Conservation (phyloP, 2,888 invertebrate genomes). For the Lithophane ornitopus region DNA sequence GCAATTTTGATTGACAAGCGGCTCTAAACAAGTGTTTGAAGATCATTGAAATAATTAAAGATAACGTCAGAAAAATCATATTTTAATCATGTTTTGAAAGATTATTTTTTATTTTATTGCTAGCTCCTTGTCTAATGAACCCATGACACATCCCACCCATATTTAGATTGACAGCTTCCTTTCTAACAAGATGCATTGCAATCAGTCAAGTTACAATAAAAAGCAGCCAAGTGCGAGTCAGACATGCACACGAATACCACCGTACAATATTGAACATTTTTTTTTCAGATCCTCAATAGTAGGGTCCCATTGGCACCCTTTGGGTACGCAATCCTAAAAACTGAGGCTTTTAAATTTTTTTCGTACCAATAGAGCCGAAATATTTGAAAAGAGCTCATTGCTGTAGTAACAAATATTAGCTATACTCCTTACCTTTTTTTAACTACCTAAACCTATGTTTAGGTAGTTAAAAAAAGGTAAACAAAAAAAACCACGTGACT, state of each 20-base stretch:
- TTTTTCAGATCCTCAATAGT: not conserved
- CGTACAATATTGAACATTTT: not conserved
- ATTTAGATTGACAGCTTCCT: conserved; percentile 14
- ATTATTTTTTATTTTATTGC: not conserved
- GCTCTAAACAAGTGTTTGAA: conserved; percentile 36
- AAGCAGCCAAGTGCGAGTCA: not conserved
- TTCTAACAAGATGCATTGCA: conserved; percentile 19
- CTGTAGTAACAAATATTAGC: too few species aligned
- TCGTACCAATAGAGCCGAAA: too few species aligned
- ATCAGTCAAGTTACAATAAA: not conserved
- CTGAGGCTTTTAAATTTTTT: too few species aligned
- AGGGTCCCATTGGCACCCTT: too few species aligned
- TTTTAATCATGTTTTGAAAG: conserved; percentile 12
- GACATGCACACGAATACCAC: not conserved
- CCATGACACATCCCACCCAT: conserved; percentile 34
- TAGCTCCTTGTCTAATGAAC: conserved; percentile 29
- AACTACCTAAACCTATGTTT: too few species aligned
- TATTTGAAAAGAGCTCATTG: too few species aligned
- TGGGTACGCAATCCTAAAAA: too few species aligned
- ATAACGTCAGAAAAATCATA: conserved; percentile 39
- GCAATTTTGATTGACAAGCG: conserved; percentile 45
- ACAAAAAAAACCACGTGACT: too few species aligned
- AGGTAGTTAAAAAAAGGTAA: too few species aligned
- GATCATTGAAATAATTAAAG: conserved; percentile 44
- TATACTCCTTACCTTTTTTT: too few species aligned